A percentile compares a stretch with the other conserved stretches of the same genome.
Conservation (phyloP, 2,888 invertebrate species). For the Apoderus coryli region DNA sequence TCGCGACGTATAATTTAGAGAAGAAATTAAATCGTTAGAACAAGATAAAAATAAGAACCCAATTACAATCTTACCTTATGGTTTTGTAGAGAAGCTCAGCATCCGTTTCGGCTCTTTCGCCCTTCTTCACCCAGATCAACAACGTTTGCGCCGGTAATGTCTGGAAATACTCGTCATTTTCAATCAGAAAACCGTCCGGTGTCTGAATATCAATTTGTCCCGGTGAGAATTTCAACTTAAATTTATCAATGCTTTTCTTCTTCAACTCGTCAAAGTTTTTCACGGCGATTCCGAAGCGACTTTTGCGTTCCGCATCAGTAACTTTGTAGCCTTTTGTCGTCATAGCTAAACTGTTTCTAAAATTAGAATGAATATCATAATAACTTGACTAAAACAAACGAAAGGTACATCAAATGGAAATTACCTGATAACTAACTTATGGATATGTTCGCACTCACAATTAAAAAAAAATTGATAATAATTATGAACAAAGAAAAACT, state of each 20-base stretch:
- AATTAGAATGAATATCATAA: no score
- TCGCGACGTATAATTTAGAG: no score
- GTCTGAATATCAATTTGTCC: slow-evolving; percentile 29
- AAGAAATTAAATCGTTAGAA: no score
- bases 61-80: no score
- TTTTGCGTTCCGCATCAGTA: slow-evolving; percentile 49
- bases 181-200: slow-evolving; percentile 53
- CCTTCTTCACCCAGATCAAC: slow-evolving; percentile 40
- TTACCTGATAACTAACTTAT: no score
- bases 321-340: slow-evolving; percentile 58
- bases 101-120: slow-evolving; percentile 36
- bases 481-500: no score
- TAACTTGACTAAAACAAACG: no score
- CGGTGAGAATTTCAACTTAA: slow-evolving; percentile 27
- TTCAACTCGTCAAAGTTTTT: slow-evolving; percentile 49
- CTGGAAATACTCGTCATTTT: slow-evolving; percentile 62
- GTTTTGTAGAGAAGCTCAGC: slow-evolving; percentile 58
- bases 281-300: slow-evolving; percentile 58
- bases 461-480: no score
- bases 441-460: no score
- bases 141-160: slow-evolving; percentile 63
- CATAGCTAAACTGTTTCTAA: slow-evolving; percentile 25
- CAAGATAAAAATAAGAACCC: no score
- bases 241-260: slow-evolving; percentile 50
- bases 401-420: no score